A percentile compares a stretch with the other conserved stretches of the same genome.
Conservation (phyloP, 1,140 invertebrate species). For the Bombus turneri region DNA sequence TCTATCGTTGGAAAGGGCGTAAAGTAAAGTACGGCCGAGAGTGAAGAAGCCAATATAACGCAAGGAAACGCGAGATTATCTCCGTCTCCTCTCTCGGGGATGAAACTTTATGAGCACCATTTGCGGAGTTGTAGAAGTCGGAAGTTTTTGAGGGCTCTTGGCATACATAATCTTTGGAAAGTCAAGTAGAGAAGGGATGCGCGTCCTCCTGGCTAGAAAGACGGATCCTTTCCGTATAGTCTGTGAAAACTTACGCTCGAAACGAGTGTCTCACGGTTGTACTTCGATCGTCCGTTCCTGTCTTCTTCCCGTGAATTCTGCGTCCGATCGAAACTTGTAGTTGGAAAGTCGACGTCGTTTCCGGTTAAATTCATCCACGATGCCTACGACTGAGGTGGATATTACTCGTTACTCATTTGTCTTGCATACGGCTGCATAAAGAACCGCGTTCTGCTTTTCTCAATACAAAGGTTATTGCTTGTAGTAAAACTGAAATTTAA, state of each 20-base stretch:
- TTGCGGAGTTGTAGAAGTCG: slow-evolving; percentile 38
- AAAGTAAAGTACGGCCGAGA: slow-evolving; percentile 3
- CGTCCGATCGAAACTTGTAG: neutral
- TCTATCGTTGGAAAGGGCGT: neutral
- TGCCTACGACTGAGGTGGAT: too few relatives aligned
- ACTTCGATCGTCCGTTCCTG: neutral
- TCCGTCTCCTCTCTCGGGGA: neutral
- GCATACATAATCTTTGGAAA: slow-evolving; percentile 44
- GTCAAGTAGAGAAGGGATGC: neutral
- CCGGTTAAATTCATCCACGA: neutral
- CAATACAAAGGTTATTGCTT: neutral
- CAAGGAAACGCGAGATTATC: slow-evolving; percentile 24
- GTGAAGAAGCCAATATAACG: slow-evolving; percentile 28
- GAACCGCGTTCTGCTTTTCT: neutral
- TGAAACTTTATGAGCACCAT: slow-evolving; percentile 38
- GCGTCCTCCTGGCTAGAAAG: neutral
- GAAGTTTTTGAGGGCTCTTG: slow-evolving; percentile 39
- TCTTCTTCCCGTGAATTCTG: neutral
- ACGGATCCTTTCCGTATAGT: slow-evolving; percentile 10
- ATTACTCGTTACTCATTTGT: neutral
- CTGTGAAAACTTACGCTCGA: slow-evolving; percentile 7
- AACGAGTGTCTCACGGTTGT: neutral
- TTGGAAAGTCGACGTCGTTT: neutral
- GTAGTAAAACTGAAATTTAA: neutral
- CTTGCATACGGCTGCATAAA: neutral